Evolutionary conservation across 2,113 vertebrate genomes (phyloP), one percentile per base, ranked within the genome.

Genomic region (Platichthys flesus): DNA sequence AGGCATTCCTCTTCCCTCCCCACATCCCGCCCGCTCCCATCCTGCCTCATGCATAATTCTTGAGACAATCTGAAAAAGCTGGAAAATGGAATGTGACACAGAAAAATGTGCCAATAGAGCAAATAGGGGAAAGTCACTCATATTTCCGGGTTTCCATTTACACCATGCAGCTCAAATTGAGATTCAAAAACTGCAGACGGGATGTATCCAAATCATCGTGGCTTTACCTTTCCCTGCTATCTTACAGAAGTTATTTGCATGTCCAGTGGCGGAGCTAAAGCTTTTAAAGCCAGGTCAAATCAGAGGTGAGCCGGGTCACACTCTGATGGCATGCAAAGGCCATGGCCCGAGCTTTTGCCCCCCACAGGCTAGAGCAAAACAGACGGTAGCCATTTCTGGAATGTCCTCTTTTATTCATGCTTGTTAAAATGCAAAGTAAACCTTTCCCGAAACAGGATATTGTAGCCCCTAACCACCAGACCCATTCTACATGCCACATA

Each of bases 351-450:
- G 83, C 79, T 76, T 79, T 82, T 85, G 67, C 79, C 83, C 86
- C 84, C 85, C 69, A 76, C 66, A 45, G 90, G 91, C 88, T 65
- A 80, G 68, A 84, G 66, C 63, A 62, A 79, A 90, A 87, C 92
- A 93, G 91, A 92, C 82, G 78, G 89, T 84, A 89, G 90, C 84
- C 88, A 88, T 92, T 86, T 91, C 88, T 94, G 93, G 93, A 94
- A 95, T 94, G 93, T 93, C 79, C 78, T 88, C 74, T 82, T 86
- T 91, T 90, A 93, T 94, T 91, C 89, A 88, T 90, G 90, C 92
- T 92, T 92, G 91, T 93, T 94, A 92, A 93, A 90, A 93, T 90
- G 92, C 91, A 90, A 91, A 89, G 87, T 90, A 92, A 93, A 94
- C 89, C 90, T 90, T 91, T 91, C 76, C 88, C 92, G 88, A 92